Conservation (phyloP, 2,113 vertebrate genomes). For the Halichoerus grypus region DNA sequence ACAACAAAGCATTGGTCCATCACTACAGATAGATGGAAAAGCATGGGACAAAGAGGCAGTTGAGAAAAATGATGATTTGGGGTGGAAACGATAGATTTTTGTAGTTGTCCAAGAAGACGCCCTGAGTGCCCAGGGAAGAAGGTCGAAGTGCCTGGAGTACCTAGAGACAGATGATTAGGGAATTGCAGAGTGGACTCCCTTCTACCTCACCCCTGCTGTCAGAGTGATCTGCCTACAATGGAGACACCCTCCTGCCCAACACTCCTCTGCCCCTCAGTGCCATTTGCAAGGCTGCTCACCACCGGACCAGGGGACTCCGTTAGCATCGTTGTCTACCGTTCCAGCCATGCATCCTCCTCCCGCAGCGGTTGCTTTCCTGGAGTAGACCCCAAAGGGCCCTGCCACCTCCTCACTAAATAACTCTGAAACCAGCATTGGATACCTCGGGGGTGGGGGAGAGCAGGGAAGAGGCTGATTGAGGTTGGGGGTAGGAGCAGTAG, state of each 20-base stretch:
- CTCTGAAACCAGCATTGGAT: not conserved
- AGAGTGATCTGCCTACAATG: not conserved
- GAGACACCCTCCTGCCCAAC: not conserved
- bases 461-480: not conserved
- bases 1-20: not conserved
- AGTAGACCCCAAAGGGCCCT: rapidly evolving
- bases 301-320: rapidly evolving
- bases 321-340: rapidly evolving
- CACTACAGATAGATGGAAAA: not conserved
- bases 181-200: not conserved
- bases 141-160: rapidly evolving
- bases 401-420: too few species aligned
- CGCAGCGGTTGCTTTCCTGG: not conserved
- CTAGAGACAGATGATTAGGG: not conserved
- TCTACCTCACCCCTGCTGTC: not conserved
- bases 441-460: not conserved
- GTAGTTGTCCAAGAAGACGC: not conserved
- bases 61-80: not conserved
- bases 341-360: too few species aligned
- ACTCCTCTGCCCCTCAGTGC: rapidly evolving
- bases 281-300: not conserved
- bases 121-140: not conserved
- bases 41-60: not conserved
- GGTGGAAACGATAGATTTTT: not conserved
- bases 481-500: rapidly evolving